Evolutionary conservation across 1,140 invertebrate genomes (phyloP).

Genomic region (Aphidius gifuensis): DNA sequence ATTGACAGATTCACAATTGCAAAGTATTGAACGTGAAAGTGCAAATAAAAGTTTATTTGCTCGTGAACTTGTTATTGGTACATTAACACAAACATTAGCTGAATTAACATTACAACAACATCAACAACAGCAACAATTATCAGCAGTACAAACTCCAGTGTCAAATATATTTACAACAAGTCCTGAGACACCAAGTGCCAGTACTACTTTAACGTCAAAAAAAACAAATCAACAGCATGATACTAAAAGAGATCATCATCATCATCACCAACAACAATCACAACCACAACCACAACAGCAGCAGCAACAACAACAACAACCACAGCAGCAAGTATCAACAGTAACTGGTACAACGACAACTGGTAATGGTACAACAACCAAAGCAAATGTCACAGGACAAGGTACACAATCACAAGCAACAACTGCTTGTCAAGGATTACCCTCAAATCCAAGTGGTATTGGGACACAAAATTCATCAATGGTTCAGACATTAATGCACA

Average conservation of each 20-base stretch:
- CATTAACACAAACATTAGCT: slow-evolving; percentile 56
- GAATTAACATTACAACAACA: slow-evolving; percentile 47
- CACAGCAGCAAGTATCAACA: neutral
- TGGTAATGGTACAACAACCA: slow-evolving; percentile 25
- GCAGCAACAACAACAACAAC: neutral
- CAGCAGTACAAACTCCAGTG: slow-evolving; percentile 39
- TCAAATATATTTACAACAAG: slow-evolving; percentile 44
- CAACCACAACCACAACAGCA: neutral
- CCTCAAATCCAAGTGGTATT: slow-evolving; percentile 46
- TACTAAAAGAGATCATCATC: slow-evolving; percentile 40
- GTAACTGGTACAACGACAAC: slow-evolving; percentile 24
- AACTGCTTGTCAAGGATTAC: slow-evolving; percentile 41
- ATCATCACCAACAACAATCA: neutral
- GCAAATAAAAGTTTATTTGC: slow-evolving; percentile 68
- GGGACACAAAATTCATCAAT: slow-evolving; percentile 43
- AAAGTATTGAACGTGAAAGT: slow-evolving; percentile 60
- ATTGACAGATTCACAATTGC: slow-evolving; percentile 57
- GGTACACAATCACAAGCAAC: slow-evolving; percentile 28
- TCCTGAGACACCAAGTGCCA: slow-evolving; percentile 43
- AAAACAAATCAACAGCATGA: slow-evolving; percentile 40
- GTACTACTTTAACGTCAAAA: slow-evolving; percentile 36
- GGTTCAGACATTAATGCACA: slow-evolving; percentile 52
- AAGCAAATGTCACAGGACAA: slow-evolving; percentile 28
- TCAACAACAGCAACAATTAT: slow-evolving; percentile 26
- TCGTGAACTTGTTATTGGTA: slow-evolving; percentile 66